These are phyloP conservation scores for Merluccius polli DNA, from an alignment of 2,797 vertebrate species.

Conservation along the genomic window DNA sequence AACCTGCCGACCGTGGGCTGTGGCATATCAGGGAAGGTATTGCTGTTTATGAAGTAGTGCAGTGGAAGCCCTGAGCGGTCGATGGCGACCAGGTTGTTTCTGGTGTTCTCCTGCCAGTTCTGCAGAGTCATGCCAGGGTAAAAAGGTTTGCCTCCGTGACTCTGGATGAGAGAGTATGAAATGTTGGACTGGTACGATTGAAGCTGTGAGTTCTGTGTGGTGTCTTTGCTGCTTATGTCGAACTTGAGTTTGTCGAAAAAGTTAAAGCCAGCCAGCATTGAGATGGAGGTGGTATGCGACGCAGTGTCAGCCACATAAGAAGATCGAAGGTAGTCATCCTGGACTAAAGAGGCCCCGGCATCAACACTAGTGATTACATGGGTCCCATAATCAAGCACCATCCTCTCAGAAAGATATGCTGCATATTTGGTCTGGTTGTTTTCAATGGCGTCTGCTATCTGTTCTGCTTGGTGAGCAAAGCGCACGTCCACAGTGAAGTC, in stretches of 20 bases:
- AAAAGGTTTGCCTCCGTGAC: constrained; percentile 78
- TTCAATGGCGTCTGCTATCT: constrained; percentile 79
- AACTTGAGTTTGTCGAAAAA: constrained; percentile 75
- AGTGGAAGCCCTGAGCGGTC: constrained; percentile 82
- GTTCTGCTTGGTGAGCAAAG: constrained; percentile 74
- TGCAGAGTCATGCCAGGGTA: constrained; percentile 88
- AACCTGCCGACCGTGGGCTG: constrained; percentile 74
- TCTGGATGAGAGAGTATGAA: constrained; percentile 77
- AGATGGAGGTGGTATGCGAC: constrained; percentile 52
- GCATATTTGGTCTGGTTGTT: constrained; percentile 84
- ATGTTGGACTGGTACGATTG: constrained; percentile 77
- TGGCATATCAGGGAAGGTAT: constrained; percentile 77
- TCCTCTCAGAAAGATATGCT: constrained; percentile 79
- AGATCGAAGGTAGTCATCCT: constrained; percentile 82
- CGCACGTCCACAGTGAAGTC: constrained; percentile 70
- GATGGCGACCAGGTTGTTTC: constrained; percentile 84
- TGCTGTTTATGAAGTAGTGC: constrained; percentile 73
- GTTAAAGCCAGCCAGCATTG: constrained; percentile 63
- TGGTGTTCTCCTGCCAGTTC: constrained; percentile 82
- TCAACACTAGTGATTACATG: constrained; percentile 82
- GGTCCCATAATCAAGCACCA: constrained; percentile 86
- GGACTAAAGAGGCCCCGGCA: constrained; percentile 77
- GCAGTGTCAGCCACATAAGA: constrained; percentile 71
- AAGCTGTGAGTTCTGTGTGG: constrained; percentile 43
- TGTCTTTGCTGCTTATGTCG: constrained; percentile 43